Conservation (phyloP, 2,113 vertebrate genomes). For the Colaptes auratus region DNA sequence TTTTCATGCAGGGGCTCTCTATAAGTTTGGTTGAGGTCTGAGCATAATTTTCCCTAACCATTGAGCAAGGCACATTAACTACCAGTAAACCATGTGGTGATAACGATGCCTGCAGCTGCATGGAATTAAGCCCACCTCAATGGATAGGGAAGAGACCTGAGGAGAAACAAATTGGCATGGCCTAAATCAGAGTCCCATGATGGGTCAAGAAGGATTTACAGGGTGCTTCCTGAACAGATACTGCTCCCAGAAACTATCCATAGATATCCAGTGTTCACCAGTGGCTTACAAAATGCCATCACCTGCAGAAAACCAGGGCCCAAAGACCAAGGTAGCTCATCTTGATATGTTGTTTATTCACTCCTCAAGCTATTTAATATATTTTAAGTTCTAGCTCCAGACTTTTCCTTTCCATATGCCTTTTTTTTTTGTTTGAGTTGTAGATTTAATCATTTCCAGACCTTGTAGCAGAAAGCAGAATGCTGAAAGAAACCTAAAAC, state of each 20-base stretch:
- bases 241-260: not conserved
- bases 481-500: slow-evolving; percentile 20
- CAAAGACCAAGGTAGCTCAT: not conserved
- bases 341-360: not conserved
- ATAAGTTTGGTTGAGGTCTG: not conserved
- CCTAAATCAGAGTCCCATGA: not conserved
- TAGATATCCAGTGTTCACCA: not conserved
- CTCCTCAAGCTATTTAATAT: not conserved
- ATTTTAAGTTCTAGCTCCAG: not conserved
- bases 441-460: slow-evolving; percentile 45
- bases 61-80: not conserved
- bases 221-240: not conserved
- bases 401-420: not conserved
- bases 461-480: not conserved
- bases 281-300: not conserved
- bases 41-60: not conserved
- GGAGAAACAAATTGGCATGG: not conserved
- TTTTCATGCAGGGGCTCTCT: not conserved
- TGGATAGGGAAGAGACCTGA: not conserved
- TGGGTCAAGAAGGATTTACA: not conserved
- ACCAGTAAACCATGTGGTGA: not conserved
- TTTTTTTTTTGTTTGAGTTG: not conserved
- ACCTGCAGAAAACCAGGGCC: not conserved
- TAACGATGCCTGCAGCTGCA: not conserved
- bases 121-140: not conserved